Conservation (phyloP, 2,797 vertebrate species). For the Propithecus deckenii region DNA sequence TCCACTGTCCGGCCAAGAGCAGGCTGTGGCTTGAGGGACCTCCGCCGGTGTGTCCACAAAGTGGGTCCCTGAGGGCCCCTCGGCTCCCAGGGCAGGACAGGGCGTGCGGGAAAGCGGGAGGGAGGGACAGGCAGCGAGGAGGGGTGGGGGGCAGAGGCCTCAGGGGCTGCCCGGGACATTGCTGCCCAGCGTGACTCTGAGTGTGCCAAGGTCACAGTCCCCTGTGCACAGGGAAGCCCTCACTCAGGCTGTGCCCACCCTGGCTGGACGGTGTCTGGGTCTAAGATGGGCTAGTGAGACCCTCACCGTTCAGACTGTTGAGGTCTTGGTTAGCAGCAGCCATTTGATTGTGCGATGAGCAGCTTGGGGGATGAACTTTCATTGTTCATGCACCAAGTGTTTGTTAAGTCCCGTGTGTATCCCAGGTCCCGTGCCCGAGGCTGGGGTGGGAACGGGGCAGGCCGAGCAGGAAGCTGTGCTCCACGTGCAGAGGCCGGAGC, state of each 20-base stretch:
- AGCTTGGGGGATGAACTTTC: too few species aligned
- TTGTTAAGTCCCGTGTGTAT: not conserved
- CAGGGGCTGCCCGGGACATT: not conserved
- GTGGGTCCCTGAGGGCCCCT: not conserved
- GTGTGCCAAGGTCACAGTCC: fast-evolving
- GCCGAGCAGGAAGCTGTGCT: fast-evolving
- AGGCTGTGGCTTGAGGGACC: fast-evolving
- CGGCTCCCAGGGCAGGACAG: fast-evolving
- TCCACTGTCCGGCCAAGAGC: fast-evolving
- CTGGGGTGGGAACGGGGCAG: fast-evolving
- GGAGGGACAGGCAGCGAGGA: not conserved
- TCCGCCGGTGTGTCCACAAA: fast-evolving
- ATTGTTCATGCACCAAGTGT: fast-evolving
- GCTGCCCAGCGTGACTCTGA: not conserved
- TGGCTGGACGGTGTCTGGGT: fast-evolving
- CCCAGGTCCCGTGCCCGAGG: not conserved
- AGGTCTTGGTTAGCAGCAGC: fast-evolving
- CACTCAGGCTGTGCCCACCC: fast-evolving
- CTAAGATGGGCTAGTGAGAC: fast-evolving
- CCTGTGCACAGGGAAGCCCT: not conserved
- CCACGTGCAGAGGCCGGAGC: fast-evolving
- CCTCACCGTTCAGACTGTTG: not conserved
- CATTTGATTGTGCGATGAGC: fast-evolving
- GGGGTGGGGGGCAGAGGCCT: not conserved
- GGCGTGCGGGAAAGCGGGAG: fast-evolving